These are phyloP conservation scores for Lontra canadensis DNA, from an alignment of 2,113 vertebrate genomes.

Conservation along the genomic window DNA sequence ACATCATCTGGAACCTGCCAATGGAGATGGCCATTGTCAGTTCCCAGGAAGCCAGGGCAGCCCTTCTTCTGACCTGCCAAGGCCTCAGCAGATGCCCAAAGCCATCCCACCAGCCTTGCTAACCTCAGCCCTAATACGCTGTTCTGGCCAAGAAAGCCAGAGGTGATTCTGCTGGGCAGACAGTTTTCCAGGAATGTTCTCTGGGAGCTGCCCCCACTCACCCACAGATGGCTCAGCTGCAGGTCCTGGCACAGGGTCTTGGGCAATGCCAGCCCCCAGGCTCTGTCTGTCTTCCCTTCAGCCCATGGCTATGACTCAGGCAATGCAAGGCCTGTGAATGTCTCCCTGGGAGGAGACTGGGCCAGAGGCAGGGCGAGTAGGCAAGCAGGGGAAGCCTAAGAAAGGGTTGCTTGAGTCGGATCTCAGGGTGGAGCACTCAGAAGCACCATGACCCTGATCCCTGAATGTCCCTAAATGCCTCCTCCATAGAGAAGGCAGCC, in stretches of 20 bases:
- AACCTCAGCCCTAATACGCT: not conserved
- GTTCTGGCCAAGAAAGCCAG: not conserved
- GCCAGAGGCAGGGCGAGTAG: not conserved
- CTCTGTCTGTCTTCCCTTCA: not conserved
- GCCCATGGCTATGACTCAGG: conserved; percentile 32
- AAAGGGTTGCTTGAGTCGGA: not conserved
- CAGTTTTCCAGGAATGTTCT: conserved; percentile 62
- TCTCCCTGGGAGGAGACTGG: not conserved
- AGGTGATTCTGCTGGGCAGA: not conserved
- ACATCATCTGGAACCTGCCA: not conserved
- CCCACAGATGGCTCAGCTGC: not conserved
- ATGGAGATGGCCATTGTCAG: not conserved
- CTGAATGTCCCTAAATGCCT: not conserved
- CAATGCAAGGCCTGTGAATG: not conserved
- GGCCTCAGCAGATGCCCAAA: not conserved
- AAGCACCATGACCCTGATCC: not conserved
- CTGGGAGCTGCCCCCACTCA: not conserved
- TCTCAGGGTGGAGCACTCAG: not conserved
- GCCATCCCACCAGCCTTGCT: not conserved
- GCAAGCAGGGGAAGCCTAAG: not conserved
- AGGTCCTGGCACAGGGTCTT: conserved; percentile 14
- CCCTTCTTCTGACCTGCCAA: not conserved
- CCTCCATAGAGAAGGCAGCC: not conserved
- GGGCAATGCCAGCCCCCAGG: not conserved
- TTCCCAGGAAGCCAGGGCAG: not conserved